phyloP scores from a whole-genome alignment of 2,113 vertebrate species.

The Gnathonemus echidnorhynchus region DNA sequence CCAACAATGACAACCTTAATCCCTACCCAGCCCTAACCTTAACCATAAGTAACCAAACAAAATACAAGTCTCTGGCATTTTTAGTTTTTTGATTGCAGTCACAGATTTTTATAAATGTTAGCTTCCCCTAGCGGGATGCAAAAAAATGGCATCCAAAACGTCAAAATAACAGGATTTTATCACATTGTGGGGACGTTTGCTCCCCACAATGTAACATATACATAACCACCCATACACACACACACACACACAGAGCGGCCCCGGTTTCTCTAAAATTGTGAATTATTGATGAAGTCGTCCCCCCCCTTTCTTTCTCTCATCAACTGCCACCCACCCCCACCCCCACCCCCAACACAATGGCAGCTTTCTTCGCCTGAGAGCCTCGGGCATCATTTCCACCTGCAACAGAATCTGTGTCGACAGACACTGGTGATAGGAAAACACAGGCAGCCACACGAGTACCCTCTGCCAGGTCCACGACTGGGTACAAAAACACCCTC shows the following conservation, averaged over 20 bases:
- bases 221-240: background rate
- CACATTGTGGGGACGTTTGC: no score
- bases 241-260: background rate
- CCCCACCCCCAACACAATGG: background rate
- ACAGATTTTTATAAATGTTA: no score
- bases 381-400: conserved; percentile 14
- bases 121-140: no score
- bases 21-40: background rate
- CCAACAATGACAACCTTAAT: background rate
- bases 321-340: conserved; percentile 20
- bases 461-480: background rate
- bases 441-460: background rate
- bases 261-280: conserved; percentile 27
- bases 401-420: conserved; percentile 17
- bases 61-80: no score
- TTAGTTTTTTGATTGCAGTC: no score
- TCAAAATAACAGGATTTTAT: no score
- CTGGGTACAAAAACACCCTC: background rate
- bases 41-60: background rate
- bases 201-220: background rate
- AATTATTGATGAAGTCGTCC: conserved; percentile 48
- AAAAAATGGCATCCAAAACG: no score
- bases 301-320: conserved; percentile 31
- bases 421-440: background rate
- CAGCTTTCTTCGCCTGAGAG: background rate